Conservation (phyloP, 1,140 invertebrate genomes). For the Drosophila punjabiensis region DNA sequence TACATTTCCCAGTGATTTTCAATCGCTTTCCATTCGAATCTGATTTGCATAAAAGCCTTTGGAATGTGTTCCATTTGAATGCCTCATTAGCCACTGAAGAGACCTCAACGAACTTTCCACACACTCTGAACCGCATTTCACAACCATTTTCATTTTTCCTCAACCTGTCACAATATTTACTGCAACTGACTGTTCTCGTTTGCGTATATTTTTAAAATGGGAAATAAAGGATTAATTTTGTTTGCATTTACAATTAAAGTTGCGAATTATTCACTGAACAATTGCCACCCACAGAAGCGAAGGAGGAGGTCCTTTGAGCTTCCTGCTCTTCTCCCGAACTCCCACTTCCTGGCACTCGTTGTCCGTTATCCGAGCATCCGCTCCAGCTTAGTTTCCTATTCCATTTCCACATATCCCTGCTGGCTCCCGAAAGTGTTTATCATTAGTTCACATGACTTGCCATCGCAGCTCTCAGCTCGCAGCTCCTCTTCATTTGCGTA, state of each 20-base stretch:
- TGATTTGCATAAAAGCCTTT: conserved; percentile 31
- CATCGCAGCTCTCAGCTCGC: background rate
- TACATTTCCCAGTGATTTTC: conserved; percentile 19
- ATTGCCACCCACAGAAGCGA: background rate
- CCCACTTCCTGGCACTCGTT: conserved; percentile 14
- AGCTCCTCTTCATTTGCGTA: conserved; percentile 41
- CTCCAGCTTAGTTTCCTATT: conserved; percentile 33
- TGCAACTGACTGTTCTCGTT: background rate
- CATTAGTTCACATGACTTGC: conserved; percentile 61
- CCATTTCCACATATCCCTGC: conserved; percentile 4
- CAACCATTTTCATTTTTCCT: background rate
- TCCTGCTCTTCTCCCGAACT: background rate
- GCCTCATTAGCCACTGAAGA: conserved; percentile 29
- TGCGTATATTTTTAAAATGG: background rate
- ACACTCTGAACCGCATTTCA: background rate
- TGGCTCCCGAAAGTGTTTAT: conserved; percentile 39
- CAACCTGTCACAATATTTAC: conserved; percentile 2
- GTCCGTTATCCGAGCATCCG: conserved; percentile 43
- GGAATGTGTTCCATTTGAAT: conserved; percentile 33
- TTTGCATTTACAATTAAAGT: conserved; percentile 34
- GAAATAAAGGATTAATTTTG: background rate
- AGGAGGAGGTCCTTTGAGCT: conserved; percentile 13
- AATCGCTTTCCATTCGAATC: conserved; percentile 7
- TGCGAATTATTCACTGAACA: conserved; percentile 8
- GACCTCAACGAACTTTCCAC: conserved; percentile 7